Conservation (phyloP, 2,888 invertebrate genomes). For the Candidula unifasciata region DNA sequence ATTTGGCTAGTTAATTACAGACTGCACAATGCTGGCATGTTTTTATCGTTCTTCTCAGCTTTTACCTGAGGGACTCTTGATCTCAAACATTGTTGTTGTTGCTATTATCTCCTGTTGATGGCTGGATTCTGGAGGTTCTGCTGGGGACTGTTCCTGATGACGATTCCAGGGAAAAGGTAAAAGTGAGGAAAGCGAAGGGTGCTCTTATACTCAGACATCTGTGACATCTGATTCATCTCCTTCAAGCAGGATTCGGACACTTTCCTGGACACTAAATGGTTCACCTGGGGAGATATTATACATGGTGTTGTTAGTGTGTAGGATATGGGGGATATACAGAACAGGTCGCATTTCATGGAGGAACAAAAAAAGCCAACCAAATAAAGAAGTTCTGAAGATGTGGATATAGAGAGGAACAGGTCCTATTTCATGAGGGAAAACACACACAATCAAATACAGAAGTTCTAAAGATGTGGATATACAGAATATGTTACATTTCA, state of each 20-base stretch:
- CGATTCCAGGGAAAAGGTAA: constrained; percentile 72
- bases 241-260: constrained; percentile 67
- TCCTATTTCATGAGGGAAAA: too few relatives aligned
- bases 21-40: not conserved
- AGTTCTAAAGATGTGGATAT: too few relatives aligned
- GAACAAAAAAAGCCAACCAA: too few relatives aligned
- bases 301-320: not conserved
- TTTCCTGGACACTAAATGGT: constrained; percentile 69
- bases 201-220: constrained; percentile 74
- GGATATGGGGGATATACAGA: too few relatives aligned
- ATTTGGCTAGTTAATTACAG: not conserved
- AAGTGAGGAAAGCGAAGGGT: constrained; percentile 69
- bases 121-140: not conserved
- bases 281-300: constrained; percentile 61
- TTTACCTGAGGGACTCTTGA: too few relatives aligned
- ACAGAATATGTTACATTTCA: too few relatives aligned
- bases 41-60: too few relatives aligned
- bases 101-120: not conserved
- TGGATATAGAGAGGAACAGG: too few relatives aligned
- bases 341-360: too few relatives aligned
- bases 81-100: too few relatives aligned
- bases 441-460: too few relatives aligned
- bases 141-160: not conserved
- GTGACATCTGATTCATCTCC: constrained; percentile 72
- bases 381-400: too few relatives aligned